Conservation (phyloP, 2,888 invertebrate genomes). For the Eupithecia vulgata region DNA sequence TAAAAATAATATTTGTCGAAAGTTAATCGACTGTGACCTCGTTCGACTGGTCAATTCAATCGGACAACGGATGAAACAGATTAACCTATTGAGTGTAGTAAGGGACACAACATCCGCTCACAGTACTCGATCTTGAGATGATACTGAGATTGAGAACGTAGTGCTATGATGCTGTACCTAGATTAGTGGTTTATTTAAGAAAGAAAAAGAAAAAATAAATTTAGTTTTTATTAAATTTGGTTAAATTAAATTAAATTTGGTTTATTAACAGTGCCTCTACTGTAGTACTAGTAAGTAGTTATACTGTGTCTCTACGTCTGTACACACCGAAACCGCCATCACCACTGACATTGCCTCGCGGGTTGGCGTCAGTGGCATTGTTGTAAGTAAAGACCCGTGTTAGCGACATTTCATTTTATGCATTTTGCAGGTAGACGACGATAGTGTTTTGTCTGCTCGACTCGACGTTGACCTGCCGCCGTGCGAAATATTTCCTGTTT, state of each 20-base stretch:
- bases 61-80: conserved; percentile 62
- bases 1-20: conserved; percentile 2
- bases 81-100: conserved; percentile 64
- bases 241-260: no score
- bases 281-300: no score
- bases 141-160: neutral
- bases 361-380: neutral
- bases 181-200: neutral
- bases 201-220: no score
- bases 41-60: conserved; percentile 49
- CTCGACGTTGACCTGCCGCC: no score
- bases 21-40: neutral
- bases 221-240: no score
- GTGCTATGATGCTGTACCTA: neutral
- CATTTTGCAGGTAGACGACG: neutral
- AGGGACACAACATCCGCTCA: conserved; percentile 30
- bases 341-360: neutral
- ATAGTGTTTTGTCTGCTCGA: no score
- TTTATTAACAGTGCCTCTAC: neutral
- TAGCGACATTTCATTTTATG: neutral
- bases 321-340: no score
- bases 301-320: no score
- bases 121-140: neutral
- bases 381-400: neutral
- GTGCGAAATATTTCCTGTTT: no score